These are phyloP conservation scores for Patella ulyssiponensis DNA, from an alignment of 2,888 invertebrate genomes.

Conservation along the genomic window DNA sequence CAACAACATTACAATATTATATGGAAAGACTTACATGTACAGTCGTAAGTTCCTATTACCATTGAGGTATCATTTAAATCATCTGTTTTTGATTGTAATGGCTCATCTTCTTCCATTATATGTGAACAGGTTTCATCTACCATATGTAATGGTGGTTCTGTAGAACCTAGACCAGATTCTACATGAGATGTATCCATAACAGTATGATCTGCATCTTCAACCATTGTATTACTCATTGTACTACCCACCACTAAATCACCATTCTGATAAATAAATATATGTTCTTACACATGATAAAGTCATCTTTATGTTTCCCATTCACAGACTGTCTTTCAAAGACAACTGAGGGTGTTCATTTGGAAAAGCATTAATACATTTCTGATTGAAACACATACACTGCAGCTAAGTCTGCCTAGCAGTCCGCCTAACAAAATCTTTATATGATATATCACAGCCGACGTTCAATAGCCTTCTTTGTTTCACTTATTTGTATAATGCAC, in stretches of 20 bases:
- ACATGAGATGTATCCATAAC: not conserved
- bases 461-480: too few relatives aligned
- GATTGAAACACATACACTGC: too few relatives aligned
- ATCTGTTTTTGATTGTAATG: not conserved
- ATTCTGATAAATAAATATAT: not conserved
- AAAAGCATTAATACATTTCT: too few relatives aligned
- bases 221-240: not conserved
- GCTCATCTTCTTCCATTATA: not conserved
- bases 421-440: too few relatives aligned
- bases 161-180: not conserved
- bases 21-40: not conserved
- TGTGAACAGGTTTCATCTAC: not conserved
- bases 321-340: too few relatives aligned
- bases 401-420: too few relatives aligned
- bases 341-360: too few relatives aligned
- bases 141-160: not conserved
- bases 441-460: too few relatives aligned
- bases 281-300: not conserved
- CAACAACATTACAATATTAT: not conserved
- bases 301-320: too few relatives aligned
- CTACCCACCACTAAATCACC: slow-evolving; percentile 2
- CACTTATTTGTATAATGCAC: too few relatives aligned
- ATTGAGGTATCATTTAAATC: not conserved
- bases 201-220: not conserved
- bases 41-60: not conserved